Base-by-base conservation (phyloP, 2,888 invertebrate genomes). In the Tetanocera ferruginea region DNA sequence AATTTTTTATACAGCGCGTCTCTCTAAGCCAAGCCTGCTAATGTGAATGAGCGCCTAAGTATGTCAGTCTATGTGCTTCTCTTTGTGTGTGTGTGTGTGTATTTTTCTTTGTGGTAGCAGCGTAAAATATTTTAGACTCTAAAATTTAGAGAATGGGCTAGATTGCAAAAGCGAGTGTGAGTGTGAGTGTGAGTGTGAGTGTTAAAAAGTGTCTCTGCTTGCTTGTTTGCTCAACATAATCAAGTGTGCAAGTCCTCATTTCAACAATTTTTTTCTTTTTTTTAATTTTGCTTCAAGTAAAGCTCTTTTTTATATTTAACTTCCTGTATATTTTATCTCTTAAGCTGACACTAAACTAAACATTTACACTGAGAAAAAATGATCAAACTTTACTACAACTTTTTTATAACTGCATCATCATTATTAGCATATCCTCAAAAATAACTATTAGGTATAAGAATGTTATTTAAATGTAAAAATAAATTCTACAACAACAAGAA, bases 161-260 rank as follows among this genome's bases (percentile, higher is more conserved):
- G 43, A 3, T 4, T 67, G n/a, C n/a, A n/a, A n/a, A n/a, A n/a
- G 49, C 60, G n/a, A 43, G 69, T 76, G 43, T 49, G 23, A 17
- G 17, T 17, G 49, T 74, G 43, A 3, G 11, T 67, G 49, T 69
- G n/a, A 43, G 69, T 76, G 43, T 49, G 23, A 17, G 17, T 17
- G 49, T 74, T 11, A n/a, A 11, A 43, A 8, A 9, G 11, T 67
- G 23, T 19, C 25, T 19, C 49, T n/a, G n/a, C 11, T 1, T 19
- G 51, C 34, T 25, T 43, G 67, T 67, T 14, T 67, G 67, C 11
- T 43, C 28, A 3, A 69, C 51, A 69, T 69, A 51, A 69, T 69
- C 51, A 69, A 69, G 69, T 69, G 69, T 51, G 69, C 49, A 69
- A 69, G 51, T 69, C 51, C 51, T 52, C 51, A 69, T 51, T 69